phyloP scores from a whole-genome alignment of 2,113 vertebrate genomes.

The Petaurus breviceps region DNA sequence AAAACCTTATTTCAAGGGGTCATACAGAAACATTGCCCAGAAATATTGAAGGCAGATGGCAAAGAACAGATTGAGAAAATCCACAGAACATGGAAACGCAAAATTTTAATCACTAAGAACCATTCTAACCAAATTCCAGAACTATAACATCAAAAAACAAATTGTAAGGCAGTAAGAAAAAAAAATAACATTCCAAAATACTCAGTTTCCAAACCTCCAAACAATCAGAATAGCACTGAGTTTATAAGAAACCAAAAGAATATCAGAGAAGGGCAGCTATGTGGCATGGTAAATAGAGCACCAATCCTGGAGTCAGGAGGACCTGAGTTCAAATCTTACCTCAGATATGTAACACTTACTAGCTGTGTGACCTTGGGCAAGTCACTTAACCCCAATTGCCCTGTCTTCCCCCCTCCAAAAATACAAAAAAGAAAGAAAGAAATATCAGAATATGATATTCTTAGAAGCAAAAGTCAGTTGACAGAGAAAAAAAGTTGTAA shows the following conservation, averaged over 20 bases:
- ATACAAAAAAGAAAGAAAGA: not conserved
- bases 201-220: not conserved
- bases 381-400: too few relatives aligned
- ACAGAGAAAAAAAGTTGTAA: not conserved
- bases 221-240: not conserved
- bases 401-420: too few relatives aligned
- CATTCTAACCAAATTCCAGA: not conserved
- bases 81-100: not conserved
- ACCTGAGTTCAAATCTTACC: too few relatives aligned
- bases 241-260: not conserved
- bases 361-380: too few relatives aligned
- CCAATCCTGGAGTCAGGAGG: too few relatives aligned
- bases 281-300: too few relatives aligned
- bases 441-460: not conserved
- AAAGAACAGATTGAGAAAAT: not conserved
- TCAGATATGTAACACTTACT: too few relatives aligned
- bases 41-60: not conserved
- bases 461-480: not conserved
- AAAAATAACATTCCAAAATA: not conserved
- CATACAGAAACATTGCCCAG: not conserved
- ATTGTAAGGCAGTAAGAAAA: not conserved
- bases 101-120: not conserved
- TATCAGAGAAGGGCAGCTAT: too few relatives aligned
- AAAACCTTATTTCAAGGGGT: not conserved
- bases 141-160: not conserved